These are phyloP conservation scores for Tricholauxania praeusta DNA, from an alignment of 2,888 invertebrate genomes.

Conservation along the genomic window DNA sequence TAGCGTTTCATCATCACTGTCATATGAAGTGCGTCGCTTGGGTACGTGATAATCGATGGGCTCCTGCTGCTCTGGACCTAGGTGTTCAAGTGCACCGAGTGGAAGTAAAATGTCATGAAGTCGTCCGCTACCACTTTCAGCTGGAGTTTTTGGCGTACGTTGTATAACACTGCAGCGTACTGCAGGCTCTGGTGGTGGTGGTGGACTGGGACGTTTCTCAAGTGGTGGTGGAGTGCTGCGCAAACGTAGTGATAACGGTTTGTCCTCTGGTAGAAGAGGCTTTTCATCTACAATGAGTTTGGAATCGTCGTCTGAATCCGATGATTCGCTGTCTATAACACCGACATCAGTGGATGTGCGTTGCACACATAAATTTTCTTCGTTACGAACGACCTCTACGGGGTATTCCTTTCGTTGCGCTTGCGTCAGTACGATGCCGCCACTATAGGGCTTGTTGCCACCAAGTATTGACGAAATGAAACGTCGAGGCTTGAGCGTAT, in stretches of 20 bases:
- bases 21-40: constrained; percentile 74
- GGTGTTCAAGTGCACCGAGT: constrained; percentile 66
- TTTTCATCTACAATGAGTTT: constrained; percentile 76
- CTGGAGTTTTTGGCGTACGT: constrained; percentile 74
- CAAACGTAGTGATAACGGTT: constrained; percentile 73
- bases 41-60: constrained; percentile 92
- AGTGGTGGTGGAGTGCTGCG: constrained; percentile 70
- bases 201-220: constrained; percentile 70
- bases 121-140: constrained; percentile 26
- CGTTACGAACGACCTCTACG: constrained; percentile 52
- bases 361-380: constrained; percentile 48
- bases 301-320: constrained; percentile 69
- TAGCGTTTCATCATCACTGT: constrained; percentile 59
- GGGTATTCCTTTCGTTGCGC: constrained; percentile 86
- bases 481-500: constrained; percentile 66
- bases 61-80: constrained; percentile 83
- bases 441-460: constrained; percentile 85
- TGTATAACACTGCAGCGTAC: constrained; percentile 86
- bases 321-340: constrained; percentile 36
- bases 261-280: constrained; percentile 73
- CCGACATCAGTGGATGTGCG: constrained; percentile 58
- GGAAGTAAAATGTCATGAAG: constrained; percentile 70
- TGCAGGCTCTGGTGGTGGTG: constrained; percentile 75
- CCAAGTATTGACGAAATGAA: constrained; percentile 86
- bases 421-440: constrained; percentile 82